Conservation (phyloP, 2,888 invertebrate genomes). For the Brenthis daphne region DNA sequence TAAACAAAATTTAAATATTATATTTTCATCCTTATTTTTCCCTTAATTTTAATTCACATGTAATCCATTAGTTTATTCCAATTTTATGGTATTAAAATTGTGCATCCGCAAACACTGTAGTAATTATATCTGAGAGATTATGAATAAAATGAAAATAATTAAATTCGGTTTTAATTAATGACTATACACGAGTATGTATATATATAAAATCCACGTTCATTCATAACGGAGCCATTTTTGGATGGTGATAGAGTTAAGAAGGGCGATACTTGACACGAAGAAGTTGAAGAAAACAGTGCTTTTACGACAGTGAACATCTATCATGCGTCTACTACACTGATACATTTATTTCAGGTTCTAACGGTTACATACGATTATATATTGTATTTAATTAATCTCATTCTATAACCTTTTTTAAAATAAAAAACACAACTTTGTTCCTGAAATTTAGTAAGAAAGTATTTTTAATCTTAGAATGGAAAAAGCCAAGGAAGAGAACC, state of each 20-base stretch:
- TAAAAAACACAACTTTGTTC: too few relatives aligned
- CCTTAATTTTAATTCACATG: conserved; percentile 45
- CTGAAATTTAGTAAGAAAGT: too few relatives aligned
- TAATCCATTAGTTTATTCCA: conserved; percentile 44
- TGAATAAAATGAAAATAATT: conserved; percentile 23
- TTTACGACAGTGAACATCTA: conserved; percentile 57
- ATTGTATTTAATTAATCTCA: conserved; percentile 39
- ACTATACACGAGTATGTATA: not conserved
- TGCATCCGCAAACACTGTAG: not conserved
- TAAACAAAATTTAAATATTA: conserved; percentile 54
- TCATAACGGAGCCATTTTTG: conserved; percentile 36
- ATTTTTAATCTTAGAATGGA: not conserved
- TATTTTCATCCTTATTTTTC: conserved; percentile 44
- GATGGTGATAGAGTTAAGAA: conserved; percentile 31
- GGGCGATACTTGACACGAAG: conserved; percentile 39
- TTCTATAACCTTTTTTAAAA: conserved; percentile 32
- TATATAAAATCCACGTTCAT: conserved; percentile 2
- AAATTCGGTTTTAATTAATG: conserved; percentile 29
- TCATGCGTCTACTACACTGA: conserved; percentile 69
- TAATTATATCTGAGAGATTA: not conserved
- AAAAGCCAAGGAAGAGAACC: not conserved
- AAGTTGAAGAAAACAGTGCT: conserved; percentile 53
- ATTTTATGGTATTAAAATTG: conserved; percentile 30
- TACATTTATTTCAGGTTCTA: conserved; percentile 56
- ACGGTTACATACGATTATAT: conserved; percentile 40